Evolutionary conservation across 2,888 invertebrate species (phyloP).

Genomic region (Syrista parreyssii): DNA sequence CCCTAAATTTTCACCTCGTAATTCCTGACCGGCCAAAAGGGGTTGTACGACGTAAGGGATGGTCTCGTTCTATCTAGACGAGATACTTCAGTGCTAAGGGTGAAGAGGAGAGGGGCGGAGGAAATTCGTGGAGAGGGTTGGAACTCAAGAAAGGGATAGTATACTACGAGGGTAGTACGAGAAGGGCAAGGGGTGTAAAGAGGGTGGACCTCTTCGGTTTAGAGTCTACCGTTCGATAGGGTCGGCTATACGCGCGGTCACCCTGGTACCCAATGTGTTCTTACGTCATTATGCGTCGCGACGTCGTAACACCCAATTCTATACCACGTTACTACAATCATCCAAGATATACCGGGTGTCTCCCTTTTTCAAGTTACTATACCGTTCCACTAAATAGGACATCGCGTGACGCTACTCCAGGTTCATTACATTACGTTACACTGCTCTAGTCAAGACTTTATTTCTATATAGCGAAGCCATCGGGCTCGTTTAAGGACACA

Average conservation of each 20-base stretch:
- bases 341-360: not conserved
- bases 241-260: not conserved
- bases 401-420: constrained; percentile 33
- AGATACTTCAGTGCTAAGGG: not conserved
- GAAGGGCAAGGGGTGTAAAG: not conserved
- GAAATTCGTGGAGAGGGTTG: not conserved
- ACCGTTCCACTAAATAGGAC: constrained; percentile 33
- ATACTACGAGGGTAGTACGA: not conserved
- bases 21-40: constrained; percentile 2
- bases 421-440: constrained; percentile 24
- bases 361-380: not conserved
- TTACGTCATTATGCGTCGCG: not conserved
- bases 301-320: not conserved
- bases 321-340: not conserved
- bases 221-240: not conserved
- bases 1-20: constrained; percentile 16
- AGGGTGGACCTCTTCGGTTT: not conserved
- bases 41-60: constrained; percentile 5
- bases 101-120: not conserved
- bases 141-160: not conserved
- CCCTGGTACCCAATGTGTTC: not conserved
- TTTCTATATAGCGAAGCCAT: constrained; percentile 2
- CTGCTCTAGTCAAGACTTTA: not conserved
- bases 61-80: constrained; percentile 11
- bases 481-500: constrained; percentile 36